phyloP scores from a whole-genome alignment of 2,888 invertebrate species.

The Ophonus ardosiacus region DNA sequence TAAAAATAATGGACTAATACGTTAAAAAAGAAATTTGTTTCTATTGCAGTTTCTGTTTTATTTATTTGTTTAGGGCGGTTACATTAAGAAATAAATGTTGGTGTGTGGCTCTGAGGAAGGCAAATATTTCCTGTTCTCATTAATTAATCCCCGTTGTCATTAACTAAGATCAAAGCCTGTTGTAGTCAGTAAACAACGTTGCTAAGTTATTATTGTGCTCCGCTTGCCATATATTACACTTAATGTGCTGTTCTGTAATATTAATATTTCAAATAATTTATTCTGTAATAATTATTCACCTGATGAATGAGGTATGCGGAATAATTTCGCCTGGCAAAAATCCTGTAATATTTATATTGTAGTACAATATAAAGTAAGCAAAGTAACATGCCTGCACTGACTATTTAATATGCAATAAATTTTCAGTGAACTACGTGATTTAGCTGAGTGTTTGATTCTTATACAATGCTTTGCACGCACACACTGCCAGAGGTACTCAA shows the following conservation, averaged over 20 bases:
- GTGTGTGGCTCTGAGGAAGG: neutral
- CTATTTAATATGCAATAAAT: slow-evolving; percentile 60
- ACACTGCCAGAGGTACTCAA: neutral
- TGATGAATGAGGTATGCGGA: slow-evolving; percentile 58
- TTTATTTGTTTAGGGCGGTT: neutral
- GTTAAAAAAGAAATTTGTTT: too few relatives aligned
- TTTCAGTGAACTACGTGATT: slow-evolving; percentile 39
- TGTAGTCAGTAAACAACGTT: neutral
- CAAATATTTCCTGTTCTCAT: neutral
- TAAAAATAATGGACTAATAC: too few relatives aligned
- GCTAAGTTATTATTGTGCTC: slow-evolving; percentile 34
- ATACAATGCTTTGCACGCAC: slow-evolving; percentile 50
- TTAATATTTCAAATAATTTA: slow-evolving; percentile 47
- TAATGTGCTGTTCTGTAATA: slow-evolving; percentile 45
- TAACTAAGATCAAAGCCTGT: slow-evolving; percentile 7
- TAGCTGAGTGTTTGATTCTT: slow-evolving; percentile 41
- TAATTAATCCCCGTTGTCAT: slow-evolving; percentile 34
- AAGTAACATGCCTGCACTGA: slow-evolving; percentile 25
- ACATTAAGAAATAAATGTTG: neutral
- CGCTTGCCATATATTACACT: slow-evolving; percentile 29
- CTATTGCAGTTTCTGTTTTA: neutral
- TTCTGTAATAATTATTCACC: slow-evolving; percentile 50
- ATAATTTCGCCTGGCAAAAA: slow-evolving; percentile 45
- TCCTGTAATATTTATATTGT: slow-evolving; percentile 57
- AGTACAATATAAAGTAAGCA: slow-evolving; percentile 53